These are phyloP conservation scores for Rafetus swinhoei DNA, from an alignment of 2,113 vertebrate genomes.

Conservation along the genomic window DNA sequence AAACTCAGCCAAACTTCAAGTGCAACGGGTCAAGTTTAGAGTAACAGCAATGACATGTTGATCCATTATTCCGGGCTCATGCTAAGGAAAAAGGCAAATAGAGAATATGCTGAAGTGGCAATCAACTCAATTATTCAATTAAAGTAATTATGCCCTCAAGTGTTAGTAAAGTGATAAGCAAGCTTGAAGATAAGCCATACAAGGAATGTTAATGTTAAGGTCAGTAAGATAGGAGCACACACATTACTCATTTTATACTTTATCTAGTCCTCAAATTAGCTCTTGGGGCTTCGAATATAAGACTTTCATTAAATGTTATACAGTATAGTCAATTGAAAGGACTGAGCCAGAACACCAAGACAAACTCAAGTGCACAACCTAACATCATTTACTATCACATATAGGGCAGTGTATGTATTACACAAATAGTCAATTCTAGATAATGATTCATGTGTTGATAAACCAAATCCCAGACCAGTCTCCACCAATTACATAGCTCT, in stretches of 20 bases:
- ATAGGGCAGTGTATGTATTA: neutral
- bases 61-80: neutral
- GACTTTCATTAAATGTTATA: slow-evolving; percentile 12
- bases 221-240: neutral
- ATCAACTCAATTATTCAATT: slow-evolving; percentile 37
- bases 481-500: neutral
- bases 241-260: neutral
- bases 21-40: neutral
- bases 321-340: neutral
- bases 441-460: slow-evolving; percentile 7
- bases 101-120: slow-evolving; percentile 6
- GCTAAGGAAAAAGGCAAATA: neutral
- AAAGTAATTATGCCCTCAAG: slow-evolving; percentile 47
- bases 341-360: slow-evolving; percentile 8
- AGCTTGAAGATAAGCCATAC: slow-evolving; percentile 34
- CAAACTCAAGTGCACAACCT: neutral
- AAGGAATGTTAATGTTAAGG: neutral
- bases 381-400: neutral
- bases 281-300: neutral
- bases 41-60: neutral
- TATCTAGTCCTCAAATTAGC: slow-evolving; percentile 1
- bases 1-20: neutral
- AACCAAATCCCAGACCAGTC: neutral
- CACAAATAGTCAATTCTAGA: slow-evolving; percentile 37
- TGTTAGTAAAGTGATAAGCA: slow-evolving; percentile 46